Percentiles rank a stretch among this genome's conserved stretches.
Evolutionary conservation across 2,113 vertebrate species (phyloP).

Genomic region (Neomonachus schauinslandi): DNA sequence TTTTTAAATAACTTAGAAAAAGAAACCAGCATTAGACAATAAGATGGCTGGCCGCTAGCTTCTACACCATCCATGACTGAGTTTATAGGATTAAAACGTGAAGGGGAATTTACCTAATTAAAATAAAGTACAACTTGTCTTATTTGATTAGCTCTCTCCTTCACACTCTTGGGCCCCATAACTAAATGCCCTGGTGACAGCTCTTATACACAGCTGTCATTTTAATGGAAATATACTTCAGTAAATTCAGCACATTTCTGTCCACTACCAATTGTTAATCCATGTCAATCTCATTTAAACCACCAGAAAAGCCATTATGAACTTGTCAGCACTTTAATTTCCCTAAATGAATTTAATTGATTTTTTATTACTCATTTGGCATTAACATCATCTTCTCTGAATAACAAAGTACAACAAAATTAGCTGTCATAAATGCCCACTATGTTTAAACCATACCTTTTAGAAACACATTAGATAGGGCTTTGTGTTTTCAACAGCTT

Average conservation of each 20-base stretch:
- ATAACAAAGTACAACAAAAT: constrained; percentile 65
- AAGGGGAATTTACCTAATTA: constrained; percentile 72
- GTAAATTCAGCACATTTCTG: constrained; percentile 57
- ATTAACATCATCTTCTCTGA: constrained; percentile 68
- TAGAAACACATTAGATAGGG: constrained; percentile 26
- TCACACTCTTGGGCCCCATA: constrained; percentile 44
- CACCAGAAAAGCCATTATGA: constrained; percentile 69
- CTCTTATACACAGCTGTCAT: constrained; percentile 54
- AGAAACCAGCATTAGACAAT: constrained; percentile 1
- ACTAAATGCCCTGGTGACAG: constrained; percentile 37
- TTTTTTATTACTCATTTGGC: constrained; percentile 66
- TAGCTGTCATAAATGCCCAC: constrained; percentile 29
- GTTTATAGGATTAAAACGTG: constrained; percentile 64
- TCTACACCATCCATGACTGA: constrained; percentile 51
- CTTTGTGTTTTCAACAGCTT: background rate
- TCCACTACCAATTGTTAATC: constrained; percentile 68
- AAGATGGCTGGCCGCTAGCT: background rate
- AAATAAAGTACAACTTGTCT: constrained; percentile 47
- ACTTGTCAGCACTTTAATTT: constrained; percentile 72
- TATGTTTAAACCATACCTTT: background rate
- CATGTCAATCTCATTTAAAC: constrained; percentile 73
- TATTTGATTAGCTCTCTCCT: constrained; percentile 70
- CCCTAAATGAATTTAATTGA: constrained; percentile 78
- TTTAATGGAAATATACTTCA: constrained; percentile 69
- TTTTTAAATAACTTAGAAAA: background rate